Base-by-base conservation (phyloP, 2,113 vertebrate genomes). In the Erythrocercus mccallii region DNA sequence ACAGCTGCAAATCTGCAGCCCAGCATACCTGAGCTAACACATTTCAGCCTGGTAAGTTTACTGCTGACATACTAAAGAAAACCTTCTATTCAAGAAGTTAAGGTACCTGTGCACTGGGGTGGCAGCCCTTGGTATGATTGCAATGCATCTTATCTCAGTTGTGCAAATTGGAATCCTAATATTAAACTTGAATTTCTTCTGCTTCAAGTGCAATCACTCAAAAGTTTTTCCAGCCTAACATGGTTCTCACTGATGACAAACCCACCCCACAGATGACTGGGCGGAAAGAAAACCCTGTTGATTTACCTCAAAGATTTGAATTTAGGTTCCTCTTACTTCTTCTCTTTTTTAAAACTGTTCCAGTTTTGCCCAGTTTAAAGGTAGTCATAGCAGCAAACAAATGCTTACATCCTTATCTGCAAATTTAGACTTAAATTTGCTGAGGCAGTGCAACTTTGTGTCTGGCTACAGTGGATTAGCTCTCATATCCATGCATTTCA, bases 341-440 rank as follows among this genome's bases (percentile, higher is more conserved):
- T 76, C 45, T 70, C 50, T 40, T 88, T 94, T 88, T 56, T 11
- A 66, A 73, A 88, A 64, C 23, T 35, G 4, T 64, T 60, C 62
- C 71, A 51, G 6, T 80, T 90, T 82, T 90, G 30, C 25, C 24
- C 23, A 81, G 28, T 80, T 83, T 78, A 88, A 87, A 91, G 51
- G 71, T 21, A 96, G 76, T 17, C 79, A 78, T 47, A 90, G 90
- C 72, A 73, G 90, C 64, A 90, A 95, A 88, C 47, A 81, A 86
- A 89, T 33, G 18, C 44, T 85, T 69, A 73, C 1, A 2, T 62
- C 31, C 35, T 73, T 65, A 88, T 48, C 65, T 64, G 38, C 53
- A 74, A 83, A 62, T 70, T 90, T 35, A 90, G 84, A 94, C 66
- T 57, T 56, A 53, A 72, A 93, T 81, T 64, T 93, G 82, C 40